Percentiles rank a stretch among this genome's conserved stretches.
Evolutionary conservation across 2,888 invertebrate species (phyloP).

Genomic region (Hirudinaria manillensis): DNA sequence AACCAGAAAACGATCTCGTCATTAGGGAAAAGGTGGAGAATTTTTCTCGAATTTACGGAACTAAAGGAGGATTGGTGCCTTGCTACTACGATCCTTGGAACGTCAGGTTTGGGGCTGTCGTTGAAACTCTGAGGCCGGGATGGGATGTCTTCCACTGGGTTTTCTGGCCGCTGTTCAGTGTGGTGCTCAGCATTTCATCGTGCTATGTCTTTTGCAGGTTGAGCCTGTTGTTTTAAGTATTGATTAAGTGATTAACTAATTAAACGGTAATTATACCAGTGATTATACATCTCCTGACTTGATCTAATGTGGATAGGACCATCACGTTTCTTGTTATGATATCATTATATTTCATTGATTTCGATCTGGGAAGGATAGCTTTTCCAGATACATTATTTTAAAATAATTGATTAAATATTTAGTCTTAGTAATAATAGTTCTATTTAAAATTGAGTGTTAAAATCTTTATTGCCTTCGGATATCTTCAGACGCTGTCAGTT

Average conservation of each 20-base stretch:
- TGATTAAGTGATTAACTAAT: constrained; percentile 10
- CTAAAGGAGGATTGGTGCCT: constrained; percentile 18
- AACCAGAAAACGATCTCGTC: constrained; percentile 15
- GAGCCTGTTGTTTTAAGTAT: constrained; percentile 21
- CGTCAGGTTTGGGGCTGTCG: constrained; percentile 34
- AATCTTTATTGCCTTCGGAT: not conserved
- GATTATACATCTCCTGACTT: no score
- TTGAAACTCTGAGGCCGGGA: constrained; percentile 25
- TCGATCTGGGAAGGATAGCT: no score
- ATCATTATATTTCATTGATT: no score
- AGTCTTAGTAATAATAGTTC: no score
- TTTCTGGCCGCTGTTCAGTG: constrained; percentile 36
- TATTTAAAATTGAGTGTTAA: not conserved
- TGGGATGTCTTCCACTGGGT: constrained; percentile 35
- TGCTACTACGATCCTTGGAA: constrained; percentile 35
- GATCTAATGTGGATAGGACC: no score
- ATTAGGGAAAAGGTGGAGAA: constrained; percentile 33
- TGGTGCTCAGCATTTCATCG: constrained; percentile 30
- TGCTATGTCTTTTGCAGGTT: constrained; percentile 36
- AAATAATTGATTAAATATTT: no score
- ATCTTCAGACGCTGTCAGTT: not conserved
- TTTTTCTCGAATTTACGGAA: constrained; percentile 32
- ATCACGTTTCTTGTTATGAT: no score
- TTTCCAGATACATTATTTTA: no score
- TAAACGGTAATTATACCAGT: no score